Percentiles rank a stretch among this genome's conserved stretches.
Evolutionary conservation across 2,113 vertebrate genomes (phyloP).

Genomic region (Capreolus pygargus): DNA sequence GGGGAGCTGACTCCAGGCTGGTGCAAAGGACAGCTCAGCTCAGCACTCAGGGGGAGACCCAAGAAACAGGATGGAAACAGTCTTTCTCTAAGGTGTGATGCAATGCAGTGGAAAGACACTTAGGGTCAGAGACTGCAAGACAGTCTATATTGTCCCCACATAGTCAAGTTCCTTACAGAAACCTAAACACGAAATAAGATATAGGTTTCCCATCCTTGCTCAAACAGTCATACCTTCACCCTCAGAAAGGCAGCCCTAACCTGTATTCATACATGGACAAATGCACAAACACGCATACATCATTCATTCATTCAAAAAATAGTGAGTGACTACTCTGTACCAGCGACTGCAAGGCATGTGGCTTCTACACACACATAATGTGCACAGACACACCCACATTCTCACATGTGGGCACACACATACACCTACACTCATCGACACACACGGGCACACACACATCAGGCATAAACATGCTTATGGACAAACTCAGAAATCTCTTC

Average conservation of each 20-base stretch:
- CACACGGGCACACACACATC: background rate
- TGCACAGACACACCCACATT: background rate
- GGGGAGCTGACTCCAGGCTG: constrained; percentile 15
- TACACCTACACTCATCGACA: background rate
- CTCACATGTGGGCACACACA: background rate
- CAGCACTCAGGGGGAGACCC: constrained; percentile 30
- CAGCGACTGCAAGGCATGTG: background rate
- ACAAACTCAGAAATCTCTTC: background rate
- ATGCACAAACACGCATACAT: too few species aligned
- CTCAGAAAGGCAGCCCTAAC: background rate
- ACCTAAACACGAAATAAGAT: background rate
- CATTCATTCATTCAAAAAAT: background rate
- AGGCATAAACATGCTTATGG: background rate
- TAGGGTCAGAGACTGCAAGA: background rate
- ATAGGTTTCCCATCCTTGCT: background rate
- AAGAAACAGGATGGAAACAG: background rate
- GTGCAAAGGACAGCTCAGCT: background rate
- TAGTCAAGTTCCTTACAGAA: background rate
- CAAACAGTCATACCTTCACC: too few species aligned
- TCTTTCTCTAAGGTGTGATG: background rate
- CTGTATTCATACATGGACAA: background rate
- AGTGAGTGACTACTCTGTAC: background rate
- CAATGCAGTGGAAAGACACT: background rate
- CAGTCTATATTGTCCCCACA: background rate
- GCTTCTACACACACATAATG: background rate